These are phyloP conservation scores for Rotaria magnacalcarata DNA, from an alignment of 2,888 invertebrate genomes.

Conservation along the genomic window DNA sequence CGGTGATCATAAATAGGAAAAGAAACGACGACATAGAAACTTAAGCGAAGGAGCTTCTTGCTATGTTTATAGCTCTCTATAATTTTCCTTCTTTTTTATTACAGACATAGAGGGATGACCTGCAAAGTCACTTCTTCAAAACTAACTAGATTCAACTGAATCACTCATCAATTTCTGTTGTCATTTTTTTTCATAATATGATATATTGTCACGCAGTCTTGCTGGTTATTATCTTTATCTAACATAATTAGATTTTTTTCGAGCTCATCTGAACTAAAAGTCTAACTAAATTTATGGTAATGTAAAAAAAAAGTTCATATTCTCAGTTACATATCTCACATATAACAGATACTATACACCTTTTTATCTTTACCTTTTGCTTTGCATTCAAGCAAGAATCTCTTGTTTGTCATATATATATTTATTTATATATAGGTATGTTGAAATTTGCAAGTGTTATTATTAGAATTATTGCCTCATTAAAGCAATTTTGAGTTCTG, in stretches of 20 bases:
- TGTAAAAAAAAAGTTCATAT: neutral
- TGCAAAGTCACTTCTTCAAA: neutral
- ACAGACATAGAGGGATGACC: neutral
- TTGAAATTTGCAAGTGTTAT: neutral
- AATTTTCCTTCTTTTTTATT: neutral
- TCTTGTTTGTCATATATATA: no score
- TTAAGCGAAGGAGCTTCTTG: neutral
- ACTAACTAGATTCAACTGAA: neutral
- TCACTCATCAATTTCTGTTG: neutral
- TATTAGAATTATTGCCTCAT: neutral
- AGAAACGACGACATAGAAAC: neutral
- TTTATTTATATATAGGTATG: neutral
- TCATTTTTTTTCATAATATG: neutral
- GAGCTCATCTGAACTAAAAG: neutral
- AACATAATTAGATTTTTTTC: neutral
- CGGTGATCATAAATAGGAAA: neutral
- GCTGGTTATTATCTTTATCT: neutral
- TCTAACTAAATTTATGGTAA: neutral
- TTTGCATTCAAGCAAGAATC: neutral
- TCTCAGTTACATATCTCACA: no score
- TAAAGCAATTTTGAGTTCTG: neutral
- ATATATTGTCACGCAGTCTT: conserved; percentile 13
- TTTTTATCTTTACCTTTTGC: neutral
- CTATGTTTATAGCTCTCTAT: neutral
- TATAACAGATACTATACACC: no score